Evolutionary conservation across 2,797 vertebrate genomes (phyloP), one percentile per base, ranked within the genome.

Genomic region (Chiloscyllium punctatum): DNA sequence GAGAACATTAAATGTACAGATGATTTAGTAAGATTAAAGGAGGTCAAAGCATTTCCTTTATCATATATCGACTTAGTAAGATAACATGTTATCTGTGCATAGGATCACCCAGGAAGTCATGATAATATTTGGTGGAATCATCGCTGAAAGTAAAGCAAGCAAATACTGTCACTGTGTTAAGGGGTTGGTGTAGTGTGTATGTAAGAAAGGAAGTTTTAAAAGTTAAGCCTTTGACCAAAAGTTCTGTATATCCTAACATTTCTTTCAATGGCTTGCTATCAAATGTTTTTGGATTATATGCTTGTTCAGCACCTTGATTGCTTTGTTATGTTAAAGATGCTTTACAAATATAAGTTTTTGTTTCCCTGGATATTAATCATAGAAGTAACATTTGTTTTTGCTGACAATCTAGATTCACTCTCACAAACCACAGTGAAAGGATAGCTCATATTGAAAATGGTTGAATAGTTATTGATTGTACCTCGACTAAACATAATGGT

Each of bases 1-100:
- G 37, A 42, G 42, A 16, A 74, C 92, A 15, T 1, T 30, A 48
- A 66, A 68, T 91, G 88, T 62, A 68, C 21, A 68, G 94, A 53
- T 77, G 25, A 74, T 48, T 95, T 51, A 69, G 37, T 72, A 48
- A 48, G 68, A 72, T 37, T 30, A 33, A 71, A 94, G 69, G 57
- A 72, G 69, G 69, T 94, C 69, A 72, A 71, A 72, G 92, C 27
- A 21, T 77, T 72, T 95, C 94, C 94, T 95, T 94, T 94, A 18
- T 53, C 48, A 51, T 27, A 57, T 33, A 94, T 53, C 11, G 3
- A 13, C 74, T 30, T 53, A 13, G 27, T 37, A 25, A 42, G 37
- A 48, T 94, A 94, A 37, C n/a, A 48, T 51, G 68, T 27, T 66
- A 57, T 91, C 88, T 21, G 88, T 18, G 13, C 16, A n/a, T 25